Percentiles rank a stretch among this genome's conserved stretches.
phyloP scores from a whole-genome alignment of 2,888 invertebrate species.

The Trachelus iudaicus region DNA sequence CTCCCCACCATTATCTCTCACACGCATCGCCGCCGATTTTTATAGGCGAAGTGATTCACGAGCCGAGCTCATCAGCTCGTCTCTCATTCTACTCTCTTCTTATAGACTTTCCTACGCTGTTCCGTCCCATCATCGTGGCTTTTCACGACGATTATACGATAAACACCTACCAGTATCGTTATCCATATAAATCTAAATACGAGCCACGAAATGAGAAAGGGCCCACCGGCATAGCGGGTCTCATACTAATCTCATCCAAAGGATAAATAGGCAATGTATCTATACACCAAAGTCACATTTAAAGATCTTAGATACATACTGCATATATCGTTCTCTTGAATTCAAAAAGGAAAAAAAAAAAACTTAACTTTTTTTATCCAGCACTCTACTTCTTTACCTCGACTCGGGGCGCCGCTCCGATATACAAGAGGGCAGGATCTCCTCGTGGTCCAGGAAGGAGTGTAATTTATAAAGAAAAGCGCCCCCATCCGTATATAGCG shows the following conservation, averaged over 20 bases:
- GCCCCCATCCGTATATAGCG: background rate
- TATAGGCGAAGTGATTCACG: slow-evolving; percentile 50
- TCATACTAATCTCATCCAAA: background rate
- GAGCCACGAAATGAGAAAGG: background rate
- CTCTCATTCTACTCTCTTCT: slow-evolving; percentile 10
- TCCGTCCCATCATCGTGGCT: slow-evolving; percentile 30
- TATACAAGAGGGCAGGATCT: background rate
- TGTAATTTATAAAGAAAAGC: background rate
- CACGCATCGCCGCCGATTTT: slow-evolving; percentile 49
- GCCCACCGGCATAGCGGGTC: background rate
- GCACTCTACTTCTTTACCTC: background rate
- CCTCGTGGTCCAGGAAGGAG: background rate
- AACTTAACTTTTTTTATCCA: background rate
- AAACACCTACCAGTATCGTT: slow-evolving; percentile 4
- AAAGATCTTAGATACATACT: background rate
- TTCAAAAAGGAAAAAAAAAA: background rate
- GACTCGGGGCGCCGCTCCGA: background rate
- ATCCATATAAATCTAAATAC: slow-evolving; percentile 1
- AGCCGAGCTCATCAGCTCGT: slow-evolving; percentile 52
- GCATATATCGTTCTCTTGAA: background rate
- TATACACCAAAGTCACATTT: background rate
- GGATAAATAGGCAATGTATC: background rate
- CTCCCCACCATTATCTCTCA: slow-evolving; percentile 50
- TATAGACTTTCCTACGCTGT: background rate
- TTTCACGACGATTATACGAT: slow-evolving; percentile 41